Conservation (phyloP, 1,140 invertebrate genomes). For the Drosophila cardini region DNA sequence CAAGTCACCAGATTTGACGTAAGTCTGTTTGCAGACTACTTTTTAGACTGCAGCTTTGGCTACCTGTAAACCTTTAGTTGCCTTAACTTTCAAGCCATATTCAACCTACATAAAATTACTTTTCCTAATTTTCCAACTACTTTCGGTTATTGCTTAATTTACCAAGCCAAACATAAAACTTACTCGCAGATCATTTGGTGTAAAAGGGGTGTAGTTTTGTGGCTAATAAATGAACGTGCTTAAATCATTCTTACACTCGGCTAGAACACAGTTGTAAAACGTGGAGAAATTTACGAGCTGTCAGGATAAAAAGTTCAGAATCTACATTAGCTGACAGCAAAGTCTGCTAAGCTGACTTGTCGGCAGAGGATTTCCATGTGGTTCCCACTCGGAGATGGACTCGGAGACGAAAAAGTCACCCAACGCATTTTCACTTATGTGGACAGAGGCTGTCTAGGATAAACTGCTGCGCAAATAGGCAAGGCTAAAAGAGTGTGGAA, state of each 20-base stretch:
- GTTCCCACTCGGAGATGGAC: not conserved
- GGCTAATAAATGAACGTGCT: not conserved
- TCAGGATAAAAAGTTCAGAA: conserved; percentile 1
- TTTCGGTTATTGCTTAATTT: too few relatives aligned
- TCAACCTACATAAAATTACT: too few relatives aligned
- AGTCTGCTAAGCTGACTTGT: conserved; percentile 40
- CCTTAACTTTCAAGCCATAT: too few relatives aligned
- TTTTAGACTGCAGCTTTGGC: too few relatives aligned
- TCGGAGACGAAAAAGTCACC: too few relatives aligned
- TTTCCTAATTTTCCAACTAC: too few relatives aligned
- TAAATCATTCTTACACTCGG: not conserved
- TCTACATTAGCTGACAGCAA: conserved; percentile 27
- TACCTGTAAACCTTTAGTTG: too few relatives aligned
- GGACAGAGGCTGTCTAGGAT: conserved; percentile 29
- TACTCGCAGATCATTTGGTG: not conserved
- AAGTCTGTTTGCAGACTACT: too few relatives aligned
- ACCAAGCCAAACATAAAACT: too few relatives aligned
- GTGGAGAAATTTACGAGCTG: conserved; percentile 11
- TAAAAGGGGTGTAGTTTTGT: not conserved
- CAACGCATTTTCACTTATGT: conserved; percentile 2
- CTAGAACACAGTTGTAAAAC: conserved; percentile 10
- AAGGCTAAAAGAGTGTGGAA: not conserved
- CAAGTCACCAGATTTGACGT: too few relatives aligned
- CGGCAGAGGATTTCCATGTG: conserved; percentile 29
- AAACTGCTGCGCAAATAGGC: conserved; percentile 42